These are phyloP conservation scores for Nothoprocta pentlandii DNA, from an alignment of 2,113 vertebrate genomes.

Conservation along the genomic window DNA sequence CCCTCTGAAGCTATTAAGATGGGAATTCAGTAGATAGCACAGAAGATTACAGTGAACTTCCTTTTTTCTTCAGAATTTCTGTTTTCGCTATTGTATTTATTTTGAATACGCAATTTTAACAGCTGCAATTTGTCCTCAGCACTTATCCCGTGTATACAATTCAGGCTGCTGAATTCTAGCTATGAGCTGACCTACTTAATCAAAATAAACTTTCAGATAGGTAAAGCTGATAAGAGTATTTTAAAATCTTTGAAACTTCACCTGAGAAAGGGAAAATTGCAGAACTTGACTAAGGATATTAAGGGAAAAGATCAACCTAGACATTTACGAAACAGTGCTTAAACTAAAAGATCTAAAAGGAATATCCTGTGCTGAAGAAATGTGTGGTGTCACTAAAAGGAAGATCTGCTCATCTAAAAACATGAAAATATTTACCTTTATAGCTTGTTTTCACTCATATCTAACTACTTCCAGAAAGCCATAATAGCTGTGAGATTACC, in stretches of 20 bases:
- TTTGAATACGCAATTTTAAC: neutral
- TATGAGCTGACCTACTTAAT: neutral
- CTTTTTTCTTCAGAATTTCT: neutral
- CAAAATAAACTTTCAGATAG: slow-evolving; percentile 5
- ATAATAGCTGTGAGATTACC: neutral
- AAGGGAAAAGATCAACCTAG: neutral
- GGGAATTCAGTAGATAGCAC: neutral
- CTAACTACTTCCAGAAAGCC: neutral
- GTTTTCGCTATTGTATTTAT: neutral
- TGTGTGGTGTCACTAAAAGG: fast-evolving
- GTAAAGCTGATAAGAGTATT: neutral
- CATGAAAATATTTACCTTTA: neutral
- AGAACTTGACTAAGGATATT: neutral
- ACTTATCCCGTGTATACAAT: neutral
- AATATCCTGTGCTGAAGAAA: neutral
- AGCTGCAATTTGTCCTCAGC: neutral
- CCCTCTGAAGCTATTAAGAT: neutral
- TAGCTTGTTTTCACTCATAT: neutral
- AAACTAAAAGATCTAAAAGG: neutral
- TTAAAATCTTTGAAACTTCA: neutral
- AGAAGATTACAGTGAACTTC: neutral
- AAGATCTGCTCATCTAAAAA: neutral
- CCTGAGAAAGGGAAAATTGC: neutral
- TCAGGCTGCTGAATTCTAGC: neutral
- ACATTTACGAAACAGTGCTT: neutral